Conservation (phyloP, 2,888 invertebrate species). For the Troides aeacus region DNA sequence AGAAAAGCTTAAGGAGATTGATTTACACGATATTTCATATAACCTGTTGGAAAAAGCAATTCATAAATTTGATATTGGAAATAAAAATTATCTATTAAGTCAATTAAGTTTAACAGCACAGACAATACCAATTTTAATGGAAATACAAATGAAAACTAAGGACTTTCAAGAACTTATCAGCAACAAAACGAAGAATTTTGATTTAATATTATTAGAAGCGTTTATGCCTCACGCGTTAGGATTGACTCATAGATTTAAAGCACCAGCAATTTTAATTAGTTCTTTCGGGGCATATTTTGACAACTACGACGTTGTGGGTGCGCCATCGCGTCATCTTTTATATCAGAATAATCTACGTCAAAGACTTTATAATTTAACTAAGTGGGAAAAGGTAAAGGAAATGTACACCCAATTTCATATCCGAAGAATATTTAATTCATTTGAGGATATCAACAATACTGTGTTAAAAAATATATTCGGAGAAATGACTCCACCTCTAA, state of each 20-base stretch:
- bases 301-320: slow-evolving; percentile 36
- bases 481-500: slow-evolving; percentile 28
- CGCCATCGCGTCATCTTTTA: slow-evolving; percentile 38
- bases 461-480: slow-evolving; percentile 26
- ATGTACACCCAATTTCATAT: slow-evolving; percentile 12
- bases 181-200: slow-evolving; percentile 33
- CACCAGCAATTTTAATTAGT: slow-evolving; percentile 44
- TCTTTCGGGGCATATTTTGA: slow-evolving; percentile 37
- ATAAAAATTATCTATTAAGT: background rate
- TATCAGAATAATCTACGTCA: slow-evolving; percentile 19
- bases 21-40: slow-evolving; percentile 41
- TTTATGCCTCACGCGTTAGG: slow-evolving; percentile 33
- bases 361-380: slow-evolving; percentile 29
- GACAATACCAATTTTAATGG: background rate
- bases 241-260: slow-evolving; percentile 42
- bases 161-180: slow-evolving; percentile 19
- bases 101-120: background rate
- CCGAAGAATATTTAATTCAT: background rate
- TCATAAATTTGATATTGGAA: slow-evolving; percentile 14
- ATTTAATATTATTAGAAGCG: slow-evolving; percentile 45
- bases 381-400: slow-evolving; percentile 7
- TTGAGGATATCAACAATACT: slow-evolving; percentile 10
- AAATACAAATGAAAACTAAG: slow-evolving; percentile 7
- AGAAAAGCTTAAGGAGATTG: slow-evolving; percentile 49
- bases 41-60: slow-evolving; percentile 11